Evolutionary conservation across 1,140 invertebrate genomes (phyloP).

Genomic region (Artemia franciscana): DNA sequence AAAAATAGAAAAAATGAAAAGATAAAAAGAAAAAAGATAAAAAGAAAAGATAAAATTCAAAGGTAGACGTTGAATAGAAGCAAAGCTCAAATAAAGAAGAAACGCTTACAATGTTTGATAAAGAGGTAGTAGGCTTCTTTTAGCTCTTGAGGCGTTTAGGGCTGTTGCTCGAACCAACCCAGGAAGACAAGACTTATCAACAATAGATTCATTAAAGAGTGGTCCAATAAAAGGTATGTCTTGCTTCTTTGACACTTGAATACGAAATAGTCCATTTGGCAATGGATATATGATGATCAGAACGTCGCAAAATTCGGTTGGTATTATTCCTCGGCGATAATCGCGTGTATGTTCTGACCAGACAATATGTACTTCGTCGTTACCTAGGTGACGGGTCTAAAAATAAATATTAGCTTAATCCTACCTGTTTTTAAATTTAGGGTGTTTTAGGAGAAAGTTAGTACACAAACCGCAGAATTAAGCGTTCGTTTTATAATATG

Average conservation of each 20-base stretch:
- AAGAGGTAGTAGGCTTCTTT: constrained; percentile 58
- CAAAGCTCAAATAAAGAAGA: constrained; percentile 1
- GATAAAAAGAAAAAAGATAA: too few species aligned
- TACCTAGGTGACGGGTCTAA: constrained; percentile 79
- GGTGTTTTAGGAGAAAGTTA: too few species aligned
- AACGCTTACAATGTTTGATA: constrained; percentile 67
- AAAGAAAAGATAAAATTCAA: too few species aligned
- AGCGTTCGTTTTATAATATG: too few species aligned
- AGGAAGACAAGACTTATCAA: constrained; percentile 56
- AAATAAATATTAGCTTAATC: constrained; percentile 15
- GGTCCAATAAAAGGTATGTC: constrained; percentile 89
- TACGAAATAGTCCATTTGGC: constrained; percentile 48
- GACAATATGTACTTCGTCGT: constrained; percentile 97
- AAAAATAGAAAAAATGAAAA: too few species aligned
- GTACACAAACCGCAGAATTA: too few species aligned
- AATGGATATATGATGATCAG: constrained; percentile 91
- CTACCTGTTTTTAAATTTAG: too few species aligned
- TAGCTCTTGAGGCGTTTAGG: constrained; percentile 70
- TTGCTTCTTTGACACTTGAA: constrained; percentile 58
- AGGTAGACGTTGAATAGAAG: too few species aligned
- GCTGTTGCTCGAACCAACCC: constrained; percentile 74
- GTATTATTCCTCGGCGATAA: constrained; percentile 86
- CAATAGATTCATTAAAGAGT: constrained; percentile 77
- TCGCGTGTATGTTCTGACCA: constrained; percentile 93
- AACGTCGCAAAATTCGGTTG: constrained; percentile 97